Base-by-base conservation (phyloP, 2,113 vertebrate species). In the Campylorhamphus procurvoides region DNA sequence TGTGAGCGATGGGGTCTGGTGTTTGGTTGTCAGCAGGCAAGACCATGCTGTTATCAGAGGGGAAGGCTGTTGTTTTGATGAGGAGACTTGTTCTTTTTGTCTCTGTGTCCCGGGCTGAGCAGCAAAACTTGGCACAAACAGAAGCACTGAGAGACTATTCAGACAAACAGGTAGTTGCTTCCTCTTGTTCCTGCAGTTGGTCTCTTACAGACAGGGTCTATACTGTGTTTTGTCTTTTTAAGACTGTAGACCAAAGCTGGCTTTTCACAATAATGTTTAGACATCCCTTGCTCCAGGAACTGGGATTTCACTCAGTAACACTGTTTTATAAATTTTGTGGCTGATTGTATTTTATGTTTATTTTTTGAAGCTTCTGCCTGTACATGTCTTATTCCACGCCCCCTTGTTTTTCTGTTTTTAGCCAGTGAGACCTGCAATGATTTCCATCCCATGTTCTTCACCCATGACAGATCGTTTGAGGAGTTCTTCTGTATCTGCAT, bases 391-490 rank as follows among this genome's bases (percentile, higher is more conserved):
- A 87, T 96, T 93, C 92, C 59, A 75, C 62, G 10, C 52, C 55
- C 12, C 46, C 92, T 92, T 96, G 85, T 93, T 94, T 96, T 95
- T 97, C 99, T 96, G 14, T 92, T 94, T 97, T 94, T 97, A 99
- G 99, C 99, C 80, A 99, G 99, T 94, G 99, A 99, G 97, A 99
- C 99, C 97, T 99, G 99, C 98, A 99, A 99, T 24, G 99, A 99
- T 97, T 99, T 99, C 98, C 99, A 99, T 88, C 99, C 99, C 42
- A 99, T 99, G 99, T 99, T 99, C 98, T 99, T 99, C 98, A 99
- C 99, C 85, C 99, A 99, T 18, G 99, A 99, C 95, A 98, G 98
- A 94, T 98, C 99, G 12, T 99, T 99, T 33, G 99, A 99, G 96
- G 99, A 99, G 91, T 99, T 99, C 96, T 99, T 99, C 98, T 99